Conservation (phyloP, 2,113 vertebrate species). For the Chlamydotis undulata region DNA sequence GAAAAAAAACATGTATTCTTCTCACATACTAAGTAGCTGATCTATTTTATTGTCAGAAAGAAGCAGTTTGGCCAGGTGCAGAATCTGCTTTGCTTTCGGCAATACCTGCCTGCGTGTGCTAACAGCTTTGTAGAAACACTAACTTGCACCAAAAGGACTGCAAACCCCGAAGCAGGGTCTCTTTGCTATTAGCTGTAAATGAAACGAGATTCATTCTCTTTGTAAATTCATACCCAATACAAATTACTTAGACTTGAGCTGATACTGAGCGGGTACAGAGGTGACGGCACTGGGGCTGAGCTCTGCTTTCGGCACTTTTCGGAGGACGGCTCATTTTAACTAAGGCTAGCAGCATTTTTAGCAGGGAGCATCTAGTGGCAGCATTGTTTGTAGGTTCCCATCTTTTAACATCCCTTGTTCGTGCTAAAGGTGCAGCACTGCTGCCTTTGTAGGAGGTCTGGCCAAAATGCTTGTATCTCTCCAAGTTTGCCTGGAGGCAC, state of each 20-base stretch:
- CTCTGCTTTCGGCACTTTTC: neutral
- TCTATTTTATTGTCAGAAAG: neutral
- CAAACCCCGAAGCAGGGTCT: neutral
- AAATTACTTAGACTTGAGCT: neutral
- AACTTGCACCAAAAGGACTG: neutral
- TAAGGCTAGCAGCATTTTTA: neutral
- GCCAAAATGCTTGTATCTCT: neutral
- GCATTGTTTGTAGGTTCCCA: neutral
- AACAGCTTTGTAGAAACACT: neutral
- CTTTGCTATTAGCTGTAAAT: neutral
- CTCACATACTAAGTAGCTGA: neutral
- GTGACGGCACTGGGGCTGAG: neutral
- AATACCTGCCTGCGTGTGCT: neutral
- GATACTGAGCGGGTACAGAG: accelerated
- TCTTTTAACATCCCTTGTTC: neutral
- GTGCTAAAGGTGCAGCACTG: neutral
- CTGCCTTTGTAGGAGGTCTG: neutral
- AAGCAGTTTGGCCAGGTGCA: neutral
- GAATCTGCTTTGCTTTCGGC: neutral
- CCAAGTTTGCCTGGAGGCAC: neutral
- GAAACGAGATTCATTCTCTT: neutral
- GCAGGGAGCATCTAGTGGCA: neutral
- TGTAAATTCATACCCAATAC: neutral
- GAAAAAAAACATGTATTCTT: neutral
- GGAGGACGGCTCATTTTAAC: neutral